phyloP scores from a whole-genome alignment of 2,113 vertebrate species.

The Petaurus breviceps region DNA sequence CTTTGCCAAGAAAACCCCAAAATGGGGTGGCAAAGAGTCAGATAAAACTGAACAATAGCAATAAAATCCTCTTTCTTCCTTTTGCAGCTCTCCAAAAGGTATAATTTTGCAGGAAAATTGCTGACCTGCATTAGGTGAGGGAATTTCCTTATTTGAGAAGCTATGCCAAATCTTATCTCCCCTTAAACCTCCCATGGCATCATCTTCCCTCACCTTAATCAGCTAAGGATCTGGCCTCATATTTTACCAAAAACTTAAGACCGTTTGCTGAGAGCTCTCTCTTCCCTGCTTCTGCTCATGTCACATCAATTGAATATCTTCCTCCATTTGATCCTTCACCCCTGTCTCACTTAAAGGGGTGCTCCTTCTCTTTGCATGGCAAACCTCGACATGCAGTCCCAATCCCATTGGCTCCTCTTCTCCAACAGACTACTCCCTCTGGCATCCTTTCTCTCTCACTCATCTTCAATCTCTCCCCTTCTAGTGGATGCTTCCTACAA shows the following conservation, averaged over 20 bases:
- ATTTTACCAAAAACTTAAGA: not conserved
- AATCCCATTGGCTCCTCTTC: not conserved
- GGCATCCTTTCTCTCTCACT: not conserved
- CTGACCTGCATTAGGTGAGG: not conserved
- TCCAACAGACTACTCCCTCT: not conserved
- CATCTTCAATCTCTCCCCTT: not conserved
- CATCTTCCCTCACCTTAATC: not conserved
- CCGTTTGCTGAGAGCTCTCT: not conserved
- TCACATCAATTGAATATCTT: not conserved
- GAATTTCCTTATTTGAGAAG: not conserved
- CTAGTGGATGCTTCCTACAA: not conserved
- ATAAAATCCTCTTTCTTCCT: not conserved
- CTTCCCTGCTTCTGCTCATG: not conserved
- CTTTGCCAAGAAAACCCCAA: no score
- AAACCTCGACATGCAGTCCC: no score
- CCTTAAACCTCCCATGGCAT: not conserved
- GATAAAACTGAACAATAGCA: no score
- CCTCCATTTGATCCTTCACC: not conserved
- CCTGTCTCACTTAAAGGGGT: not conserved
- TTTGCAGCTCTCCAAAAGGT: not conserved
- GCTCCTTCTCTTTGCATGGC: not conserved
- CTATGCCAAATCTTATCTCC: not conserved
- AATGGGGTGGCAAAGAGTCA: no score
- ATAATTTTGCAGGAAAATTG: not conserved
- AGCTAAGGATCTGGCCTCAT: not conserved